Conservation (phyloP, 2,113 vertebrate species). For the Antennarius striatus region DNA sequence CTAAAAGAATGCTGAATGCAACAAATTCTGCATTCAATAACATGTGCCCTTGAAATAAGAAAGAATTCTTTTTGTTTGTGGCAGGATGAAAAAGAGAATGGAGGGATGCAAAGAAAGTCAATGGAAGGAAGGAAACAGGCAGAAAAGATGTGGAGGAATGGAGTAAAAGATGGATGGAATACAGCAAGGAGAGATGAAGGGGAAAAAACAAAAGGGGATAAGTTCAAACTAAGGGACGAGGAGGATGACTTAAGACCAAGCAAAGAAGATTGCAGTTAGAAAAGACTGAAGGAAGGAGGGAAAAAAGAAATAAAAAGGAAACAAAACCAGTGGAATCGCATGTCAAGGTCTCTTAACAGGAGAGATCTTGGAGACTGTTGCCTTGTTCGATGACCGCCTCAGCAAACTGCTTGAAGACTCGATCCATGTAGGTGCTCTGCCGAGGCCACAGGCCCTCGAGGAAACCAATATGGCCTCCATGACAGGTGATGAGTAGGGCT, state of each 20-base stretch:
- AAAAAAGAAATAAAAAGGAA: not conserved
- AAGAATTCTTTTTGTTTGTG: slow-evolving; percentile 61
- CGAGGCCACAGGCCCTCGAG: slow-evolving; percentile 97
- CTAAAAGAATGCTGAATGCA: slow-evolving; percentile 31
- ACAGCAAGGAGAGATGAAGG: not conserved
- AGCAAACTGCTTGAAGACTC: slow-evolving; percentile 96
- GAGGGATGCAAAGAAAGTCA: slow-evolving; percentile 18
- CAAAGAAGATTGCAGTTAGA: not conserved
- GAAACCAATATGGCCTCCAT: slow-evolving; percentile 97
- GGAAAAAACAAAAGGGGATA: not conserved
- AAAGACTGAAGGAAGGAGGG: slow-evolving; percentile 8
- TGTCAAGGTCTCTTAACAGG: slow-evolving; percentile 45
- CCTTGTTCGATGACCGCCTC: slow-evolving; percentile 92
- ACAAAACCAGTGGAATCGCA: slow-evolving; percentile 17
- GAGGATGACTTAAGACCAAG: not conserved
- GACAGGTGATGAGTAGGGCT: slow-evolving; percentile 92
- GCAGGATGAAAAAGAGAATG: slow-evolving; percentile 26
- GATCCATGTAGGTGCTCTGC: slow-evolving; percentile 97
- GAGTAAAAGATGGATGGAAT: slow-evolving; percentile 18
- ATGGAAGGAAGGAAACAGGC: slow-evolving; percentile 29
- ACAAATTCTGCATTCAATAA: slow-evolving; percentile 23
- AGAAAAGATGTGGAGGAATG: slow-evolving; percentile 5
- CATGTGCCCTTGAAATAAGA: slow-evolving; percentile 63
- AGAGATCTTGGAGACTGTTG: slow-evolving; percentile 80
- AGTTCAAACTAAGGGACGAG: not conserved